phyloP scores from a whole-genome alignment of 2,113 vertebrate genomes.

The Triplophysa dalaica region DNA sequence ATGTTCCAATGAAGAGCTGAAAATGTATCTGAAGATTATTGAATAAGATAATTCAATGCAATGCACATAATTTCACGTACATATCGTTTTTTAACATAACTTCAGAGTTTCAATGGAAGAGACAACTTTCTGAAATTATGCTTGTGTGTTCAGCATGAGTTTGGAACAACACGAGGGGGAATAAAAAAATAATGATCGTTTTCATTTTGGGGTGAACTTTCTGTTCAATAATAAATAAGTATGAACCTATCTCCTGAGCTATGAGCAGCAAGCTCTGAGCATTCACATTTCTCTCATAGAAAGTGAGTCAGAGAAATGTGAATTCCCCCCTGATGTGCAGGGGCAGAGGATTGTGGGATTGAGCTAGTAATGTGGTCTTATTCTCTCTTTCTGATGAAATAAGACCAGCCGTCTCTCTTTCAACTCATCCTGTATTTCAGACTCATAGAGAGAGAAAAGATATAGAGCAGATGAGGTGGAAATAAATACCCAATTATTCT shows the following conservation, averaged over 20 bases:
- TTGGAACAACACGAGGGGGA: not conserved
- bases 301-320: not conserved
- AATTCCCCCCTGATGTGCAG: not conserved
- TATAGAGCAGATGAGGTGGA: not conserved
- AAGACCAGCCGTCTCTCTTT: not conserved
- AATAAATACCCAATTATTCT: slow-evolving; percentile 38
- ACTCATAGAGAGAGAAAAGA: slow-evolving; percentile 3
- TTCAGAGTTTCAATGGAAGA: no score
- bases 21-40: no score
- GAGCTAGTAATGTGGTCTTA: not conserved
- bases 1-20: no score
- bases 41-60: no score
- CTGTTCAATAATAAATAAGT: not conserved
- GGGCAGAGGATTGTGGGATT: slow-evolving; percentile 7
- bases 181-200: not conserved
- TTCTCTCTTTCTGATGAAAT: not conserved
- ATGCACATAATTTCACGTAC: no score
- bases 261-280: not conserved
- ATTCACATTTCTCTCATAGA: no score
- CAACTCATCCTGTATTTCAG: not conserved
- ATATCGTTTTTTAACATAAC: no score
- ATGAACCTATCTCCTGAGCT: not conserved
- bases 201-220: not conserved
- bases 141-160: no score
- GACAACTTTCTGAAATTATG: no score